phyloP scores from a whole-genome alignment of 2,113 vertebrate genomes.

The Saimiri boliviensis region DNA sequence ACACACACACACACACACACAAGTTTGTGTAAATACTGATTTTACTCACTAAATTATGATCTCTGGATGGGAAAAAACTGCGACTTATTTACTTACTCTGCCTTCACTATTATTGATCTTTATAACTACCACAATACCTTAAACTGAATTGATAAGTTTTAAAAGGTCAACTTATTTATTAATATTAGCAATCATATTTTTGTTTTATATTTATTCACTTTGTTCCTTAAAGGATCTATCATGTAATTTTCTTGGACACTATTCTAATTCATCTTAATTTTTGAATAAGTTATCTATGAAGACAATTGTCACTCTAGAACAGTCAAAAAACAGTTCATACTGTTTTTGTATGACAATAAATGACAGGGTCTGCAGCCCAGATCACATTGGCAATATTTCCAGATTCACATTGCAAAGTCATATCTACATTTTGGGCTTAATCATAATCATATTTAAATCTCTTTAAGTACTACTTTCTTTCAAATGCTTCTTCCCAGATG shows the following conservation, averaged over 20 bases:
- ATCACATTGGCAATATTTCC: not conserved
- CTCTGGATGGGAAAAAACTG: not conserved
- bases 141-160: not conserved
- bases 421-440: slow-evolving; percentile 51
- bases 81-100: not conserved
- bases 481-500: slow-evolving; percentile 67
- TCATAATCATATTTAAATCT: slow-evolving; percentile 68
- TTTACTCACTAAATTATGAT: not conserved
- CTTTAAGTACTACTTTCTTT: slow-evolving; percentile 60
- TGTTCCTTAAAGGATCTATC: not conserved
- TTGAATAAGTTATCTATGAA: not conserved
- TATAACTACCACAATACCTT: not conserved
- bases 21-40: not conserved
- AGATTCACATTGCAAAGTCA: not conserved
- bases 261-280: slow-evolving; percentile 21
- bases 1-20: not conserved
- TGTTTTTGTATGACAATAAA: not conserved
- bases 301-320: not conserved
- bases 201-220: not conserved
- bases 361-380: not conserved
- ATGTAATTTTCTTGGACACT: not conserved
- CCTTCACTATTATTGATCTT: not conserved
- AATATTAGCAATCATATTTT: not conserved
- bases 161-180: slow-evolving; percentile 1
- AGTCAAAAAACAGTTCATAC: not conserved